These are phyloP conservation scores for Apis laboriosa DNA, from an alignment of 1,140 invertebrate genomes.

Conservation along the genomic window DNA sequence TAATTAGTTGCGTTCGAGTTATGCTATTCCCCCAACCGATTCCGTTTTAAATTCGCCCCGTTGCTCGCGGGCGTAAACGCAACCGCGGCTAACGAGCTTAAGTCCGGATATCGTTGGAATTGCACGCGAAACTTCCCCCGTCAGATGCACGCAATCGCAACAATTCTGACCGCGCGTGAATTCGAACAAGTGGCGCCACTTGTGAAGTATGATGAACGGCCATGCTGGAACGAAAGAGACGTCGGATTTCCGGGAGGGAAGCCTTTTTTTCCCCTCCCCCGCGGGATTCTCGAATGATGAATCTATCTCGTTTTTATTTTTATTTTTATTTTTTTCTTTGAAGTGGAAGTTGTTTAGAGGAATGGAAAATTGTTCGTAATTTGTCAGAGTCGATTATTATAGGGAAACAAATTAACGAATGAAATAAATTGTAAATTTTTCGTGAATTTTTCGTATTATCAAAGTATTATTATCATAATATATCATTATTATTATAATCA, in stretches of 20 bases:
- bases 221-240: not conserved
- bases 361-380: too few species aligned
- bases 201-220: not conserved
- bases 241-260: not conserved
- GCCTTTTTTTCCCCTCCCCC: not conserved
- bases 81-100: not conserved
- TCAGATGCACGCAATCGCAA: not conserved
- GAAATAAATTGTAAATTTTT: too few species aligned
- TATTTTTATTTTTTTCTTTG: too few species aligned
- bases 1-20: conserved; percentile 42
- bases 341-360: too few species aligned
- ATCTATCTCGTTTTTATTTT: not conserved
- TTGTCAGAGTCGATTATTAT: too few species aligned
- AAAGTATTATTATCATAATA: too few species aligned
- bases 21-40: conserved; percentile 21
- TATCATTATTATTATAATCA: too few species aligned
- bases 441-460: too few species aligned
- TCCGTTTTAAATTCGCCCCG: conserved; percentile 28
- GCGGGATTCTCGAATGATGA: too few species aligned
- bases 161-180: not conserved
- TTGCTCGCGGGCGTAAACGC: not conserved
- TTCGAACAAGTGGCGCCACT: not conserved
- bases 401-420: too few species aligned
- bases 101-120: not conserved
- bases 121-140: not conserved